These are phyloP conservation scores for Ia io DNA, from an alignment of 2,113 vertebrate genomes.

Conservation along the genomic window DNA sequence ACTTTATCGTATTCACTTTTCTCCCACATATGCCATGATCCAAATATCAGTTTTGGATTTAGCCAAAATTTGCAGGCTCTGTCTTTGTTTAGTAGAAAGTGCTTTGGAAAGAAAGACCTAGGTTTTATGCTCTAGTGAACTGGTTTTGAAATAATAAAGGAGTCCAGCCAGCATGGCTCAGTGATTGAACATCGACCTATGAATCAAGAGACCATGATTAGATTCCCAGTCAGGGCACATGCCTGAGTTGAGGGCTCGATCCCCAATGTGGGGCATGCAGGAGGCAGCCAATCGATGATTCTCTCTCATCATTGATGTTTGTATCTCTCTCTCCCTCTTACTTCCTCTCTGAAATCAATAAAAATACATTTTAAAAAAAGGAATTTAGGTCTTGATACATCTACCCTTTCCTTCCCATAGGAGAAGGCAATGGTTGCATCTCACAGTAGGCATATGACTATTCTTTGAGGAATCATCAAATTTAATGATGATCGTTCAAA, in stretches of 20 bases:
- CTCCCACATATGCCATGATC: background rate
- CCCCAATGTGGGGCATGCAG: no score
- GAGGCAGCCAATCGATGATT: no score
- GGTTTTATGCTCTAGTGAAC: background rate
- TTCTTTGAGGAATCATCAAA: background rate
- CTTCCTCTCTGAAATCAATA: no score
- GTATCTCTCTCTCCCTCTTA: no score
- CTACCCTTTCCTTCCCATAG: background rate
- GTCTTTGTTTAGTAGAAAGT: background rate
- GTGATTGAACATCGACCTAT: no score
- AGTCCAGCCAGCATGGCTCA: no score
- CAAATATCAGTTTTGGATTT: background rate
- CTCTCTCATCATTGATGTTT: no score
- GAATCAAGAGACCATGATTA: no score
- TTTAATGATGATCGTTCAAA: background rate
- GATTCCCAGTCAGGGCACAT: no score
- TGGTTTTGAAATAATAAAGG: background rate
- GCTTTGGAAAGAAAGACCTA: background rate
- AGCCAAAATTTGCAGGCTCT: background rate
- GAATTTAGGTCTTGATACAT: background rate
- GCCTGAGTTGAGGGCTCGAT: no score
- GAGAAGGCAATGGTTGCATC: background rate
- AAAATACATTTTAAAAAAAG: background rate
- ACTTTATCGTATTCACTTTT: background rate
- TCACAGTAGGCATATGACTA: background rate